Conservation (phyloP, 2,113 vertebrate genomes). For the Coptodon bakossiorum region DNA sequence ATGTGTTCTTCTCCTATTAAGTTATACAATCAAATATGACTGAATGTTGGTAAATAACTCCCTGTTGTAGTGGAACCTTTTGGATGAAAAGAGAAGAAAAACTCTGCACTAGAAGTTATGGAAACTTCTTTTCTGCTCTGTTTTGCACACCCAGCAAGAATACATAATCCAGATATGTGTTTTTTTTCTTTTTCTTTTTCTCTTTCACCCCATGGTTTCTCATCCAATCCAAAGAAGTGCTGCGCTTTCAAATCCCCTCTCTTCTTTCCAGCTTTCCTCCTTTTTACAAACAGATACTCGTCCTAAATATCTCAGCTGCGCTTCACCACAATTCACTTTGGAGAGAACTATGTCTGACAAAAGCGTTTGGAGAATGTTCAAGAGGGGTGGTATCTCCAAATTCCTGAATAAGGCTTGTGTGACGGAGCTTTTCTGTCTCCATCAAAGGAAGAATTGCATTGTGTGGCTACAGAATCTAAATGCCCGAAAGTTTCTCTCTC, state of each 20-base stretch:
- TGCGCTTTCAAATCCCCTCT: slow-evolving; percentile 55
- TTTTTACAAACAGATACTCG: slow-evolving; percentile 23
- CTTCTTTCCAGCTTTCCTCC: slow-evolving; percentile 27
- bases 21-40: not conserved
- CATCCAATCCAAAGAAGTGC: slow-evolving; percentile 54
- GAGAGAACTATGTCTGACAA: slow-evolving; percentile 24
- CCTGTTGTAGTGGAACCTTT: not conserved
- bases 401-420: not conserved
- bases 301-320: slow-evolving; percentile 39
- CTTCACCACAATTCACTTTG: slow-evolving; percentile 17
- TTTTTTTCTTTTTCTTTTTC: not conserved
- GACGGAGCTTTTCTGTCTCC: not conserved
- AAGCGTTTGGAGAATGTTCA: not conserved
- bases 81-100: not conserved
- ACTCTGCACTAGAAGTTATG: not conserved
- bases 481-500: not conserved
- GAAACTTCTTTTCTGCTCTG: slow-evolving; percentile 10
- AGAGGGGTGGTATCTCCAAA: not conserved
- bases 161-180: slow-evolving; percentile 38
- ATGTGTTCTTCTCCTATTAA: not conserved
- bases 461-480: not conserved
- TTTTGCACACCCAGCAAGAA: slow-evolving; percentile 60
- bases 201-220: slow-evolving; percentile 27
- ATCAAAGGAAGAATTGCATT: not conserved
- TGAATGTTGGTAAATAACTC: not conserved